Percentiles rank a stretch among this genome's conserved stretches.
Evolutionary conservation across 1,140 invertebrate species (phyloP).

Genomic region (Drosophila eugracilis): DNA sequence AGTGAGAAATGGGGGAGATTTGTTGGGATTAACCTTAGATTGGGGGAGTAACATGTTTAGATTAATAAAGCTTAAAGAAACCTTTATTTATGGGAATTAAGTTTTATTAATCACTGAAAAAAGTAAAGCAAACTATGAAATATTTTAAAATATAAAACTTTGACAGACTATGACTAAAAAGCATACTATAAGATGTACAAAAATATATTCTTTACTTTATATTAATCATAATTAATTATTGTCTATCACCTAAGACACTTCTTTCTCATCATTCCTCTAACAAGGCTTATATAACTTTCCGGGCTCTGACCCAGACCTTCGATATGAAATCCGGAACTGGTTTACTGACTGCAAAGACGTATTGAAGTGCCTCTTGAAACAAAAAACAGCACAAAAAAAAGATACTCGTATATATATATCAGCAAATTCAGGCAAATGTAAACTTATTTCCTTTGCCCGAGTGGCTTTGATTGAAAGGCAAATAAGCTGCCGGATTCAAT

Average conservation of each 20-base stretch:
- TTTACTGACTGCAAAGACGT: conserved; percentile 39
- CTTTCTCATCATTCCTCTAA: background rate
- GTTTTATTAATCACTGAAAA: too few relatives aligned
- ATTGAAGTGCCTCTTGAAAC: conserved; percentile 36
- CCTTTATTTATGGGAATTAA: background rate
- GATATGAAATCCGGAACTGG: conserved; percentile 28
- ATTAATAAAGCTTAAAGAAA: background rate
- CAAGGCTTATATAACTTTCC: conserved; percentile 8
- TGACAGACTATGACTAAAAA: too few relatives aligned
- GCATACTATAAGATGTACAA: background rate
- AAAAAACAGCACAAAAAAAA: conserved; percentile 24
- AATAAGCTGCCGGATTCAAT: conserved; percentile 72
- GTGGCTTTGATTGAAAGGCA: conserved; percentile 67
- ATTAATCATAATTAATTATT: background rate
- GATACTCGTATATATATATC: conserved; percentile 8
- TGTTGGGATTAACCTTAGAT: conserved; percentile 26
- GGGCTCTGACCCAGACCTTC: conserved; percentile 35
- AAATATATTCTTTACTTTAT: too few relatives aligned
- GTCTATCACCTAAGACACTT: too few relatives aligned
- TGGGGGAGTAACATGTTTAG: conserved; percentile 3
- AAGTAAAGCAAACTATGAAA: background rate
- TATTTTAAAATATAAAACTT: background rate
- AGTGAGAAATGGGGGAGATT: conserved; percentile 10
- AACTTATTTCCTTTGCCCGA: conserved; percentile 49
- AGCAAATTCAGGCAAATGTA: conserved; percentile 43